phyloP scores from a whole-genome alignment of 2,113 vertebrate genomes.

The Pangasianodon gigas region DNA sequence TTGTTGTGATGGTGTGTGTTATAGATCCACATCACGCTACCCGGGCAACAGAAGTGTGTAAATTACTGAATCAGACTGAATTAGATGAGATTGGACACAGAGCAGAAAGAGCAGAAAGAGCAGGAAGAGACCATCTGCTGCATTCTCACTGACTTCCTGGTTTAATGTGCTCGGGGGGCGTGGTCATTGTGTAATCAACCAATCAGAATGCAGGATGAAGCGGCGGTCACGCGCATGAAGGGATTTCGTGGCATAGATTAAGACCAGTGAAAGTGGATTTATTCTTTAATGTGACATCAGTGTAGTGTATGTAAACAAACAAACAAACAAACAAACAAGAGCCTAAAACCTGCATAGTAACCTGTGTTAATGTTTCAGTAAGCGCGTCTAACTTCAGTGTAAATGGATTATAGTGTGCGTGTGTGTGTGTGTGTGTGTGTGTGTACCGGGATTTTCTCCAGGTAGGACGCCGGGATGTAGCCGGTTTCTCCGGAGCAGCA shows the following conservation, averaged over 20 bases:
- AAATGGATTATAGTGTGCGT: background rate
- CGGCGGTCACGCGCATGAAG: background rate
- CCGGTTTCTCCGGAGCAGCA: slow-evolving; percentile 93
- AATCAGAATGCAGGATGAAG: background rate
- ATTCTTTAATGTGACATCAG: background rate
- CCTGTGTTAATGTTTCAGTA: background rate
- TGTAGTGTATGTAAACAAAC: background rate
- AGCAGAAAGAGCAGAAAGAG: too few relatives aligned
- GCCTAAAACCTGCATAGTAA: background rate
- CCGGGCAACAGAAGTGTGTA: too few relatives aligned
- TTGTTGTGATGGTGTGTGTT: background rate
- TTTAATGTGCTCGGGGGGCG: background rate
- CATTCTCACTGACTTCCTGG: background rate
- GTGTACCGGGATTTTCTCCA: slow-evolving; percentile 88
- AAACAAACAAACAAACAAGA: background rate
- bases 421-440: background rate
- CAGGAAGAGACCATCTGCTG: background rate
- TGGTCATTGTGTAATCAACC: background rate
- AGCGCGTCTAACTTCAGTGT: background rate
- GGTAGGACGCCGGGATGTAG: slow-evolving; percentile 91
- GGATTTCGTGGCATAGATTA: background rate
- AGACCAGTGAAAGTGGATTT: background rate
- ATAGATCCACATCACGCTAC: background rate
- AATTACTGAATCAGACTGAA: background rate
- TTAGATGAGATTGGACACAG: background rate